These are phyloP conservation scores for Leucoma salicis DNA, from an alignment of 2,888 invertebrate genomes.

Conservation along the genomic window DNA sequence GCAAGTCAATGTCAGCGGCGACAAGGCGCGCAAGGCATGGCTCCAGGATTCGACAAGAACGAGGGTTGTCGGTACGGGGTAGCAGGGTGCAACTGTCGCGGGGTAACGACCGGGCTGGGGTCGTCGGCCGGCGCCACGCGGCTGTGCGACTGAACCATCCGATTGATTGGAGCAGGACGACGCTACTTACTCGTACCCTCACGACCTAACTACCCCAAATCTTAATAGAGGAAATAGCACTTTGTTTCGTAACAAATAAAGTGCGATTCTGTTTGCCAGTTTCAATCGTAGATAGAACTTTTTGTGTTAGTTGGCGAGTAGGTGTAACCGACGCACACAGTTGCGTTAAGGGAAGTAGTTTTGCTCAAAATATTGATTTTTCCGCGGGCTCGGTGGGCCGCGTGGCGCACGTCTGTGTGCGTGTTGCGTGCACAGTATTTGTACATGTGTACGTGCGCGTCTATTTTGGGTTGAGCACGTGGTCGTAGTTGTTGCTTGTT, in stretches of 20 bases:
- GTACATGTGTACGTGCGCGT: constrained; percentile 54
- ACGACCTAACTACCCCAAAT: constrained; percentile 65
- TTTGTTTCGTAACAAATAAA: constrained; percentile 59
- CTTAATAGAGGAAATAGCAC: constrained; percentile 57
- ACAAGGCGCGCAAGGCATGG: constrained; percentile 56
- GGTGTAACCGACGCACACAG: constrained; percentile 61
- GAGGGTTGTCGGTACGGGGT: constrained; percentile 69
- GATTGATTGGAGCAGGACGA: constrained; percentile 78
- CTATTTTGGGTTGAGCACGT: constrained; percentile 79
- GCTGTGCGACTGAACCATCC: constrained; percentile 69
- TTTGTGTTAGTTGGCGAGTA: constrained; percentile 31
- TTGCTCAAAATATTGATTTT: constrained; percentile 83
- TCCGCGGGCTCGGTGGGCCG: constrained; percentile 64
- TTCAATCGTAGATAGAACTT: constrained; percentile 41
- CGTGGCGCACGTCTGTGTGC: constrained; percentile 44
- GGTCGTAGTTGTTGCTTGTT: constrained; percentile 78
- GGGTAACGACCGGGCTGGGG: constrained; percentile 78
- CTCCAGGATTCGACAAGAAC: constrained; percentile 74
- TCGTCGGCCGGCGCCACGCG: constrained; percentile 78
- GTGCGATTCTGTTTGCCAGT: constrained; percentile 53
- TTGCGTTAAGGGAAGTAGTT: constrained; percentile 75
- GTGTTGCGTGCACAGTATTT: constrained; percentile 33
- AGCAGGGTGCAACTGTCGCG: constrained; percentile 77
- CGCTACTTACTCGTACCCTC: constrained; percentile 62
- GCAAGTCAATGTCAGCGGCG: constrained; percentile 76